Conservation (phyloP, 92 coral and sea anemone genomes). For the Porites rus region DNA sequence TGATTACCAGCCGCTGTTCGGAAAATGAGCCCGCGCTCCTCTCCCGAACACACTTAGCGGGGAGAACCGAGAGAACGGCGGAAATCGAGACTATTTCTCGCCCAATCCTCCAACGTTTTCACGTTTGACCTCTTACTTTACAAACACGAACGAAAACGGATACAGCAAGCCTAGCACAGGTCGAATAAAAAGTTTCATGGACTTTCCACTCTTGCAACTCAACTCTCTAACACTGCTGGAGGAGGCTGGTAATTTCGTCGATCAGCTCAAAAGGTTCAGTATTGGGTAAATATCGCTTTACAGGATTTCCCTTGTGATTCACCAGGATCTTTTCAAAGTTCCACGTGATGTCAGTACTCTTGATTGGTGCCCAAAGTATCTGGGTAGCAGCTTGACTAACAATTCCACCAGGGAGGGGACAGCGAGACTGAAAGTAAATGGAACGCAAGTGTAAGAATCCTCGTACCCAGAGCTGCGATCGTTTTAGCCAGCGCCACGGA, state of each 20-base stretch:
- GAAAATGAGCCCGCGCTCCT: too few species aligned
- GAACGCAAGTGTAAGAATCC: not conserved
- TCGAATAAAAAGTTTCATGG: too few species aligned
- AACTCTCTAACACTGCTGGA: slow-evolving; percentile 24
- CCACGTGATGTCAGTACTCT: slow-evolving; percentile 70
- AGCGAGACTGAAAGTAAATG: slow-evolving; percentile 34
- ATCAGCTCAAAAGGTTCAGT: slow-evolving; percentile 51
- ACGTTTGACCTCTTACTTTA: too few species aligned
- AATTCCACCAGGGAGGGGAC: slow-evolving; percentile 67
- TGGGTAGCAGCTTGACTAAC: slow-evolving; percentile 18
- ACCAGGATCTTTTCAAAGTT: slow-evolving; percentile 76
- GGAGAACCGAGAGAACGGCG: too few species aligned
- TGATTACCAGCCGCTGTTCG: too few species aligned
- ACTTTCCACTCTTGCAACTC: too few species aligned
- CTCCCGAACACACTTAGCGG: too few species aligned
- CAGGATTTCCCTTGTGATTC: slow-evolving; percentile 67
- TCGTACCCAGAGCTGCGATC: not conserved
- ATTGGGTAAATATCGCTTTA: slow-evolving; percentile 43
- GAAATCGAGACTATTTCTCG: too few species aligned
- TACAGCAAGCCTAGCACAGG: too few species aligned
- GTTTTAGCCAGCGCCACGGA: not conserved
- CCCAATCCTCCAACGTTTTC: too few species aligned
- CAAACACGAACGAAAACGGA: too few species aligned
- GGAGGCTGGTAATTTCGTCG: slow-evolving; percentile 43
- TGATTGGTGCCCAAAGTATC: slow-evolving; percentile 66